phyloP scores from a whole-genome alignment of 2,888 invertebrate genomes.

The Chrysolina americana region DNA sequence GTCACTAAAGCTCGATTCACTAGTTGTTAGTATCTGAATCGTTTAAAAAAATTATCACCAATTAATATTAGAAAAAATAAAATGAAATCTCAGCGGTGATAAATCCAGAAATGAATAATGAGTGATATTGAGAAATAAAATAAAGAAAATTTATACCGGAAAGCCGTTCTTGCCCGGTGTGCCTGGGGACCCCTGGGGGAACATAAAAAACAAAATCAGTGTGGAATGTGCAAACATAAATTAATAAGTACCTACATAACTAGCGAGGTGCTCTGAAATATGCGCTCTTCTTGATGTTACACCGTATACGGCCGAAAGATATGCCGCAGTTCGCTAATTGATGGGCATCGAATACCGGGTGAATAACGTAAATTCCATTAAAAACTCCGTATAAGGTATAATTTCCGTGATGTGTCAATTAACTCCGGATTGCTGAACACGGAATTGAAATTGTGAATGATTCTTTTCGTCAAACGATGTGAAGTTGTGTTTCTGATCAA shows the following conservation, averaged over 20 bases:
- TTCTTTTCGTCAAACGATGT: background rate
- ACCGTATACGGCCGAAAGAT: background rate
- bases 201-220: slow-evolving; percentile 65
- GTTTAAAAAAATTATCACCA: slow-evolving; percentile 48
- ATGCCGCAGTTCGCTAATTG: background rate
- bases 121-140: slow-evolving; percentile 44
- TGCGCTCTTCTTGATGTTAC: slow-evolving; percentile 4
- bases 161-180: slow-evolving; percentile 91
- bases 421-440: background rate
- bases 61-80: slow-evolving; percentile 58
- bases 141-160: slow-evolving; percentile 81
- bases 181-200: slow-evolving; percentile 82
- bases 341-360: slow-evolving; percentile 6
- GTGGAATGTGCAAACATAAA: slow-evolving; percentile 30
- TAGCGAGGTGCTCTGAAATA: slow-evolving; percentile 21
- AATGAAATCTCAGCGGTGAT: slow-evolving; percentile 46
- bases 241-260: slow-evolving; percentile 21
- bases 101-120: slow-evolving; percentile 51
- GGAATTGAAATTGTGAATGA: background rate
- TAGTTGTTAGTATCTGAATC: slow-evolving; percentile 45
- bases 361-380: background rate
- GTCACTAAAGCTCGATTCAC: background rate
- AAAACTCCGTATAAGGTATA: slow-evolving; percentile 9
- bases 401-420: slow-evolving; percentile 19
- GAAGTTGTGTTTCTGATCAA: background rate